A percentile compares a stretch with the other conserved stretches of the same genome.
Conservation (phyloP, 2,113 vertebrate genomes). For the Psophia crepitans region DNA sequence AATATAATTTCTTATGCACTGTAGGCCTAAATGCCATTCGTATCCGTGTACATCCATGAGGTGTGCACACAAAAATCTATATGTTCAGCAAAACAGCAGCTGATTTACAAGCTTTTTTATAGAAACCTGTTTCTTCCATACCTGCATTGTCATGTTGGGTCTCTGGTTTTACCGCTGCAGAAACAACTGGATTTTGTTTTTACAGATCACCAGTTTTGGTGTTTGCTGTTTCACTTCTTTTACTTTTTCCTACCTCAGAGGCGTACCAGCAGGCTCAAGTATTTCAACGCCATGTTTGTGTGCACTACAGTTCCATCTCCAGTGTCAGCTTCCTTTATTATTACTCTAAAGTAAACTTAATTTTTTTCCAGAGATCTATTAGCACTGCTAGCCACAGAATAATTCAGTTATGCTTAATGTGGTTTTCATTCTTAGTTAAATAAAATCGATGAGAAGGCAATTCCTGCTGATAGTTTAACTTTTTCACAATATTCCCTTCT, state of each 20-base stretch:
- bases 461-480: not conserved
- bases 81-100: not conserved
- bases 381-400: not conserved
- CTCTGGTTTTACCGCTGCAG: not conserved
- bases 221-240: not conserved
- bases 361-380: not conserved
- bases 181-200: not conserved
- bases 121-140: not conserved
- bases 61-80: not conserved
- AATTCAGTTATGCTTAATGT: not conserved
- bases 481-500: not conserved
- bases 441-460: not conserved
- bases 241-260: not conserved
- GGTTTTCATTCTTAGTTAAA: not conserved
- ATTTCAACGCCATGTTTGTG: not conserved
- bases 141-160: not conserved
- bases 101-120: not conserved
- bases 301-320: not conserved
- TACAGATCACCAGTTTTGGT: not conserved
- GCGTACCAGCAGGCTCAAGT: not conserved
- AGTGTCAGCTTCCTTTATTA: not conserved
- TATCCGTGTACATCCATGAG: not conserved
- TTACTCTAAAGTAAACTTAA: not conserved
- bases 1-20: rapidly evolving
- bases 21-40: not conserved